A percentile compares a stretch with the other conserved stretches of the same genome.
Evolutionary conservation across 2,113 vertebrate species (phyloP).

Genomic region (Chiloscyllium plagiosum): DNA sequence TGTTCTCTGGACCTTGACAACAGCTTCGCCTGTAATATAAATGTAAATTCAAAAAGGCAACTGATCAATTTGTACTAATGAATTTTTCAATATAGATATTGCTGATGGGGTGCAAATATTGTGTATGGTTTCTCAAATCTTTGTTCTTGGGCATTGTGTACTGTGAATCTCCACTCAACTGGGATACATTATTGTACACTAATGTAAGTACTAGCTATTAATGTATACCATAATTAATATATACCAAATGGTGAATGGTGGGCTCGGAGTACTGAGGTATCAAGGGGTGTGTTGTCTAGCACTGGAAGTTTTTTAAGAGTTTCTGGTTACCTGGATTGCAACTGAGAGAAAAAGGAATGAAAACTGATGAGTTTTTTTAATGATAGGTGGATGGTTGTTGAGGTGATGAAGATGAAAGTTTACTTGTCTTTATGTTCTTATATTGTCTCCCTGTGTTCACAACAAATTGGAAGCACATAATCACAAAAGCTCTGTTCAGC

Average conservation of each 20-base stretch:
- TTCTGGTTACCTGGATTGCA: not conserved
- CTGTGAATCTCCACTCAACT: not conserved
- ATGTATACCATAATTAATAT: not conserved
- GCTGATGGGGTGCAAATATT: not conserved
- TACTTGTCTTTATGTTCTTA: not conserved
- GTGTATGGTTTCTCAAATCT: not conserved
- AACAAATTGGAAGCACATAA: not conserved
- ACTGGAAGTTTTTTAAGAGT: not conserved
- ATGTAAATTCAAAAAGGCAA: not conserved
- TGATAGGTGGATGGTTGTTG: not conserved
- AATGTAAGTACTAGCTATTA: not conserved
- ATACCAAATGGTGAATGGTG: not conserved
- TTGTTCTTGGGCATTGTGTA: not conserved
- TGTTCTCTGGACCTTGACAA: not conserved
- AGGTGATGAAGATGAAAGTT: not conserved
- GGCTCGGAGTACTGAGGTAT: not conserved
- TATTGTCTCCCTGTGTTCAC: not conserved
- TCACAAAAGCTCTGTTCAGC: not conserved
- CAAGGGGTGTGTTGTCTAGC: not conserved
- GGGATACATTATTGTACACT: not conserved
- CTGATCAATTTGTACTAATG: not conserved
- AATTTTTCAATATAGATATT: not conserved
- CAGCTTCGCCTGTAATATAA: not conserved
- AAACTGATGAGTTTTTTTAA: not conserved
- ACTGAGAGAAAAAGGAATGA: not conserved